These are phyloP conservation scores for Cecropterus lyciades DNA, from an alignment of 1,140 invertebrate genomes.

Conservation along the genomic window DNA sequence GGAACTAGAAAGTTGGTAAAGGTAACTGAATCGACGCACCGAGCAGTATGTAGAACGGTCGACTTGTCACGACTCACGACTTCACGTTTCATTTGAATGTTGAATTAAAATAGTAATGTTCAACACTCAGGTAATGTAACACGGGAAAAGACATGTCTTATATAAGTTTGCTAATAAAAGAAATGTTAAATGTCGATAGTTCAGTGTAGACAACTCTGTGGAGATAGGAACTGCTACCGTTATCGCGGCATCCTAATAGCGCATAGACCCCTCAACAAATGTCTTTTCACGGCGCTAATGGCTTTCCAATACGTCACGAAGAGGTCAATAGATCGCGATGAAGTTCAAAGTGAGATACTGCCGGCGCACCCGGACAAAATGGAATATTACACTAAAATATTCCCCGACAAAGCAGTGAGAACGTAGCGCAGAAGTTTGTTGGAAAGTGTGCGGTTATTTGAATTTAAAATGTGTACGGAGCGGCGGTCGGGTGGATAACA, in stretches of 20 bases:
- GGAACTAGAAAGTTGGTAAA: constrained; percentile 33
- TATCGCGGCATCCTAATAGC: not conserved
- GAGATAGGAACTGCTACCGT: not conserved
- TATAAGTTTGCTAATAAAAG: not conserved
- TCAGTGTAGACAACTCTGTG: not conserved
- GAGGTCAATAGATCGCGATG: constrained; percentile 45
- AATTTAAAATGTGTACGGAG: constrained; percentile 57
- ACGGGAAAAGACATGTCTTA: not conserved
- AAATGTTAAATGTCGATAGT: not conserved
- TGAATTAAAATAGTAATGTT: constrained; percentile 9
- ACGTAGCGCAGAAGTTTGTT: constrained; percentile 40
- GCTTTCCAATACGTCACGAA: constrained; percentile 41
- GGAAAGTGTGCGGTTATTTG: constrained; percentile 58
- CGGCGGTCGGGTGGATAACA: constrained; percentile 52
- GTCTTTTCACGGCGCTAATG: constrained; percentile 35
- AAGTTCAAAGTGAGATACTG: constrained; percentile 43
- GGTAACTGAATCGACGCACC: constrained; percentile 29
- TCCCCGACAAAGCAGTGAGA: constrained; percentile 41
- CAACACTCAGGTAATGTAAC: not conserved
- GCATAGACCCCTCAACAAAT: constrained; percentile 35
- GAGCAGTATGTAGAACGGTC: constrained; percentile 27
- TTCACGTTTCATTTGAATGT: constrained; percentile 21
- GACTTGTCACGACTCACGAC: constrained; percentile 21
- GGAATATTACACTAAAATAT: constrained; percentile 52
- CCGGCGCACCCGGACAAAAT: constrained; percentile 9